phyloP scores from a whole-genome alignment of 2,113 vertebrate species.

The Morphnarchus princeps region DNA sequence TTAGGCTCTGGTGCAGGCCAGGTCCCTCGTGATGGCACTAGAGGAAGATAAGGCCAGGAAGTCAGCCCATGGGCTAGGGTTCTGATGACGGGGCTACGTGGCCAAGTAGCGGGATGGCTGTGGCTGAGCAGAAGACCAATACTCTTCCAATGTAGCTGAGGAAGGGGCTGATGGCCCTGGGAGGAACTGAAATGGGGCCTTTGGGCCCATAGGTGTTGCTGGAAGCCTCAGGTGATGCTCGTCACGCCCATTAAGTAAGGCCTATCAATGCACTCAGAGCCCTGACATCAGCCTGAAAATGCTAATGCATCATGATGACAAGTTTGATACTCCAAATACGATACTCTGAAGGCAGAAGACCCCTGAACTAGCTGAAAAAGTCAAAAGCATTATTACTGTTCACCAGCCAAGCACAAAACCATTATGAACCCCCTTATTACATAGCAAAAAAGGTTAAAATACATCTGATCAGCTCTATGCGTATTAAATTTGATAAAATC shows the following conservation, averaged over 20 bases:
- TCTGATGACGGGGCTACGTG: not conserved
- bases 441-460: not conserved
- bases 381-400: not conserved
- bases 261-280: not conserved
- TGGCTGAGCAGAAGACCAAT: not conserved
- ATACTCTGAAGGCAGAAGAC: not conserved
- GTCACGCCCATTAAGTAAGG: not conserved
- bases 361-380: not conserved
- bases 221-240: not conserved
- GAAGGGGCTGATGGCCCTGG: not conserved
- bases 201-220: not conserved
- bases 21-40: not conserved
- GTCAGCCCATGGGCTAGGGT: too few relatives aligned
- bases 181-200: not conserved
- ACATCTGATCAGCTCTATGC: not conserved
- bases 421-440: not conserved
- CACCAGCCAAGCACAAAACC: not conserved
- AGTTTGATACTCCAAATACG: not conserved
- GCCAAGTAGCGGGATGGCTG: not conserved
- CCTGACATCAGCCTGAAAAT: not conserved
- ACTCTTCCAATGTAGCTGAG: not conserved
- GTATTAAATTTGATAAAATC: not conserved
- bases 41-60: not conserved
- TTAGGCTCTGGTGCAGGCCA: not conserved
- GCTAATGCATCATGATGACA: not conserved